Evolutionary conservation across 1,140 invertebrate species (phyloP).

Genomic region (Muscidifurax raptorellus): DNA sequence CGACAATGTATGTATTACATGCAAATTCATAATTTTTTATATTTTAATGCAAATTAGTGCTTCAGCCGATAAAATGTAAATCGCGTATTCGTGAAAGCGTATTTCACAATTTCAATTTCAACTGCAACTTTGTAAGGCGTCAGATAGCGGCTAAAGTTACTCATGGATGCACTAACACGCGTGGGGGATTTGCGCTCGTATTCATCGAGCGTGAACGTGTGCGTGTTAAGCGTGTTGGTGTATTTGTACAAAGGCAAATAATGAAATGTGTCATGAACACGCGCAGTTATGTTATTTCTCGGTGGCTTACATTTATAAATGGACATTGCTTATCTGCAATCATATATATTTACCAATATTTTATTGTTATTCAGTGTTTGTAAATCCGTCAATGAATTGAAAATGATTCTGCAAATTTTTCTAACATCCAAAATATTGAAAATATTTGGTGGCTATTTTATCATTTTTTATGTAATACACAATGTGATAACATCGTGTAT

Average conservation of each 20-base stretch:
- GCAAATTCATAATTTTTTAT: background rate
- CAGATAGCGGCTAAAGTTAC: conserved; percentile 13
- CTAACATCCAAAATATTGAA: too few species aligned
- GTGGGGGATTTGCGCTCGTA: background rate
- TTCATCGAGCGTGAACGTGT: background rate
- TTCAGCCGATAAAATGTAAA: too few species aligned
- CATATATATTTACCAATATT: background rate
- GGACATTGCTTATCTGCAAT: background rate
- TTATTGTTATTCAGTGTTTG: background rate
- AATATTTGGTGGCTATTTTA: too few species aligned
- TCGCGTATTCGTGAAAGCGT: background rate
- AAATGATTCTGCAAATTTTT: too few species aligned
- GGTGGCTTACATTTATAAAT: background rate
- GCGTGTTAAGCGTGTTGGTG: background rate
- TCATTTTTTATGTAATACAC: too few species aligned
- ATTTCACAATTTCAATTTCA: conserved; percentile 26
- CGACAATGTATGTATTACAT: background rate
- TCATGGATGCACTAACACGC: background rate
- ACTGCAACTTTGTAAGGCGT: conserved; percentile 7
- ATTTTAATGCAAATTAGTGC: too few species aligned
- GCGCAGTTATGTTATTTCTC: conserved; percentile 16
- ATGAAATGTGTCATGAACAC: conserved; percentile 37
- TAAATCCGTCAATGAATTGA: too few species aligned
- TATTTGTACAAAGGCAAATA: conserved; percentile 25
- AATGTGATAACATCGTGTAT: too few species aligned